Conservation (phyloP, 2,113 vertebrate species). For the Platichthys stellatus region DNA sequence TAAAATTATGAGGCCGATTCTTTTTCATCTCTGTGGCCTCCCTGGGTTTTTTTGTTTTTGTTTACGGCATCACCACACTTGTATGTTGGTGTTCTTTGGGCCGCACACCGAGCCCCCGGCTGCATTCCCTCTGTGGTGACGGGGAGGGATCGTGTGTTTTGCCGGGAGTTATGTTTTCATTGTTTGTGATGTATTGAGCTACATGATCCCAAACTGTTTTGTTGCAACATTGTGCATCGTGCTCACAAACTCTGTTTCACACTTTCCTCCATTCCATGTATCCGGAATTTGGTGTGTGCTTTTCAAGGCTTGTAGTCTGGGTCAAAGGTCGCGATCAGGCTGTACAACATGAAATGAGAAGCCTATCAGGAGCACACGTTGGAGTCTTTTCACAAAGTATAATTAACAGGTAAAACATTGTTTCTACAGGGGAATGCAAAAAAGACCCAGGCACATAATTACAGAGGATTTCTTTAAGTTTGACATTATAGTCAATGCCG, state of each 20-base stretch:
- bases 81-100: slow-evolving; percentile 3
- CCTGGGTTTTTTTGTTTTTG: background rate
- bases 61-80: slow-evolving; percentile 6
- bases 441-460: background rate
- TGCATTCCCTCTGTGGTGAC: slow-evolving; percentile 26
- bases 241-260: slow-evolving; percentile 6
- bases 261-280: background rate
- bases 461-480: background rate
- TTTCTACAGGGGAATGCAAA: background rate
- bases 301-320: background rate
- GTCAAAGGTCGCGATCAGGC: background rate
- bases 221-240: background rate
- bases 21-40: slow-evolving; percentile 22
- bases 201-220: slow-evolving; percentile 18
- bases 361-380: slow-evolving; percentile 4
- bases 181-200: slow-evolving; percentile 25
- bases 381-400: background rate
- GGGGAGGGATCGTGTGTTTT: slow-evolving; percentile 30
- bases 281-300: slow-evolving; percentile 13
- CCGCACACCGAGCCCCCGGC: slow-evolving; percentile 13
- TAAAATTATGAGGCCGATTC: background rate
- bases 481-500: background rate
- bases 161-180: slow-evolving; percentile 16
- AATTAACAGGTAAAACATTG: background rate
- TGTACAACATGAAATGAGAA: slow-evolving; percentile 7